A percentile compares a stretch with the other conserved stretches of the same genome.
Conservation (phyloP, 37 sponge, comb jelly and placozoan species). For the Lycopodina hypogea region DNA sequence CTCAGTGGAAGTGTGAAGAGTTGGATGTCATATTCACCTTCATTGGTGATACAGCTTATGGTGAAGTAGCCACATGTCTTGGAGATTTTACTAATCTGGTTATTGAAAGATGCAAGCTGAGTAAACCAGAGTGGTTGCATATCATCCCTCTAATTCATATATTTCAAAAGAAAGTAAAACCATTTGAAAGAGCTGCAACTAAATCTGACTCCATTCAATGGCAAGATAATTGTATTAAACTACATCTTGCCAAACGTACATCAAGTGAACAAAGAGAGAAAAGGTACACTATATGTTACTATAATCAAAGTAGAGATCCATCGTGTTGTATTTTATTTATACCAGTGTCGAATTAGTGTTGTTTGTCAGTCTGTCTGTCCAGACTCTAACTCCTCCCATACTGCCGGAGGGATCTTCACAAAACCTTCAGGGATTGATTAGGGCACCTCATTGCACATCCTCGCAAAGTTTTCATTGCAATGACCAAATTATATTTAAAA, state of each 20-base stretch:
- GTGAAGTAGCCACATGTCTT: background rate
- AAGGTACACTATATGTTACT: too few relatives aligned
- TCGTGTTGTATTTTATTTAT: too few relatives aligned
- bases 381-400: too few relatives aligned
- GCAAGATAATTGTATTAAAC: background rate
- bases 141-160: conserved; percentile 2
- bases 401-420: too few relatives aligned
- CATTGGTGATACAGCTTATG: background rate
- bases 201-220: background rate
- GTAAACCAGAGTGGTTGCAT: background rate
- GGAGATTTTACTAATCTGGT: background rate
- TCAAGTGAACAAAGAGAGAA: background rate
- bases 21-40: background rate
- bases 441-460: too few relatives aligned
- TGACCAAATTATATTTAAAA: too few relatives aligned
- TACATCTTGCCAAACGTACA: background rate
- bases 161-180: background rate
- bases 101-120: background rate
- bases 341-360: too few relatives aligned
- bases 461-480: too few relatives aligned
- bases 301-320: too few relatives aligned
- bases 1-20: background rate
- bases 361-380: too few relatives aligned
- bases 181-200: conserved; percentile 8
- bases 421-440: too few relatives aligned